Base-by-base conservation (phyloP, 2,113 vertebrate genomes). In the Lanius collurio region DNA sequence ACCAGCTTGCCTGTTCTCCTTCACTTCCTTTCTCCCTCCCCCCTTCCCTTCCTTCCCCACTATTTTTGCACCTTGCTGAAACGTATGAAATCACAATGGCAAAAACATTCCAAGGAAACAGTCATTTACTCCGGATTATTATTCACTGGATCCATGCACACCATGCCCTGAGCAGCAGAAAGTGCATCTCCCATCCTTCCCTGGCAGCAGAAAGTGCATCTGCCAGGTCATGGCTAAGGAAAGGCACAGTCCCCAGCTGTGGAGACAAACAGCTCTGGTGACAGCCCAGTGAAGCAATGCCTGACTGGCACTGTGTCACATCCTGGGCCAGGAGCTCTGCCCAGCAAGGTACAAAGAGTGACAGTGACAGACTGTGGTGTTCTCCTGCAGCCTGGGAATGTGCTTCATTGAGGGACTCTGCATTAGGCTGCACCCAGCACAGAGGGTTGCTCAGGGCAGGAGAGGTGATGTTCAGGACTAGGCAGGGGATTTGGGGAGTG, bases 271-370 rank as follows among this genome's bases (percentile, higher is more conserved):
- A 75, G 24, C 42, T 79, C 75, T 60, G 44, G 35, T 73, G 42
- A 42, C 50, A 77, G 24, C 7, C 28, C 46, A 42, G 71, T 14
- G 63, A 41, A 62, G 41, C 57, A 80, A 17, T 6, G 52, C 33
- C 65, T 37, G 62, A 49, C 65, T 59, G 64, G 31, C 53, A 49
- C 67, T n/a, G 63, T 35, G 15, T n/a, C 69, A 59, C 22, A 11
- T 56, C 33, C 13, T 0, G 0, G 65, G 53, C 53, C 33, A 56
- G 31, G n/a, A 78, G 27, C 6, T 55, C 62, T 84, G 35, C 42
- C 60, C 35, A 30, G 30, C 7, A 18, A 59, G 53, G 53, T 20
- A 39, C 39, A 17, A 57, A 69, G 30, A 67, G 46, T 57, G 49
- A 23, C 27, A 55, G 28, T 37, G 41, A 20, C 21, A 73, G 44